phyloP scores from a whole-genome alignment of 2,797 vertebrate species.

The Parambassis ranga region DNA sequence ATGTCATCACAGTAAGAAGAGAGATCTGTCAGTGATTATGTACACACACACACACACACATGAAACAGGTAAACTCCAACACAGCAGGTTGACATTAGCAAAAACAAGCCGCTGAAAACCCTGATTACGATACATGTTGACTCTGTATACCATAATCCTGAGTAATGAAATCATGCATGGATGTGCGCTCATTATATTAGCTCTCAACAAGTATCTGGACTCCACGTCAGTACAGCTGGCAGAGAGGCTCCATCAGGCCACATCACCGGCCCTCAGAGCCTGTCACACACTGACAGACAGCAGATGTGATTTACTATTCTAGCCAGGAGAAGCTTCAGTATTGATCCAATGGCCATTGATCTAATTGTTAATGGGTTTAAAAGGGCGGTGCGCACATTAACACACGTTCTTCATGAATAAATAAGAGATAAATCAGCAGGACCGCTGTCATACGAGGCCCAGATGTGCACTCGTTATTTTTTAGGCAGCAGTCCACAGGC shows the following conservation, averaged over 20 bases:
- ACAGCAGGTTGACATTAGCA: constrained; percentile 19
- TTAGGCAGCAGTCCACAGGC: constrained; percentile 11
- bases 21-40: constrained; percentile 44
- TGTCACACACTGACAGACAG: constrained; percentile 35
- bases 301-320: constrained; percentile 50
- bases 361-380: constrained; percentile 56
- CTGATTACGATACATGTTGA: constrained; percentile 8
- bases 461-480: constrained; percentile 54
- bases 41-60: background rate
- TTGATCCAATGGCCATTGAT: constrained; percentile 72
- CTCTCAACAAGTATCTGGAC: constrained; percentile 19
- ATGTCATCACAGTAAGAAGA: constrained; percentile 12
- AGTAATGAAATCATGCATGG: constrained; percentile 28
- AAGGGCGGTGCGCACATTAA: constrained; percentile 40
- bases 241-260: background rate
- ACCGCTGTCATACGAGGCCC: constrained; percentile 35
- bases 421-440: constrained; percentile 48
- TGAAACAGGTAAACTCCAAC: constrained; percentile 18
- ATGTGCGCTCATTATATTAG: constrained; percentile 23
- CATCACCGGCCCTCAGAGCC: constrained; percentile 22
- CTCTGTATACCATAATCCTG: background rate
- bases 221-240: constrained; percentile 9
- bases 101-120: constrained; percentile 30
- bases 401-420: constrained; percentile 49
- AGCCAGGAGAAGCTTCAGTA: constrained; percentile 45